Conservation (phyloP, 2,797 vertebrate genomes). For the Tauraco hartlaubi region DNA sequence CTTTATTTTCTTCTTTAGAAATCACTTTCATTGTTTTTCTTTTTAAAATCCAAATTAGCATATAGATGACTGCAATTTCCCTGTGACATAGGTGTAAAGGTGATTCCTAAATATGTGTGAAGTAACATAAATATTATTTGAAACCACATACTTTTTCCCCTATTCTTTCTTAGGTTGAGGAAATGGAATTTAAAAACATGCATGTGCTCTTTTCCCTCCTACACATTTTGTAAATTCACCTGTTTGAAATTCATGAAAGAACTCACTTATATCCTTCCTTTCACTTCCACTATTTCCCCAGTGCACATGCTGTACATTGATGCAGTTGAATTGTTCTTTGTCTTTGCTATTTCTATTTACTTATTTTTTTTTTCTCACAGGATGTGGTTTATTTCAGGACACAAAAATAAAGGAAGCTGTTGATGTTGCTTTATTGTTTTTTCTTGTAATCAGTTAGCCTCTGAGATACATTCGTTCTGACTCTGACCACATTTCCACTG, state of each 20-base stretch:
- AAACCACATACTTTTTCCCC: not conserved
- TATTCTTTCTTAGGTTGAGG: slow-evolving; percentile 67
- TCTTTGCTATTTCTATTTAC: slow-evolving; percentile 25
- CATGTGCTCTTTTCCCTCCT: slow-evolving; percentile 74
- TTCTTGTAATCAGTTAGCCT: slow-evolving; percentile 21
- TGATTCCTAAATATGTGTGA: slow-evolving; percentile 65
- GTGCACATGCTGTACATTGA: slow-evolving; percentile 24
- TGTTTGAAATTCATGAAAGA: slow-evolving; percentile 22
- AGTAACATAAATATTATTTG: slow-evolving; percentile 48
- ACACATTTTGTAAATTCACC: slow-evolving; percentile 33
- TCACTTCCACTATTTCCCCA: slow-evolving; percentile 25
- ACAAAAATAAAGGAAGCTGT: slow-evolving; percentile 37
- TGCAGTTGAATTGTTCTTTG: slow-evolving; percentile 49
- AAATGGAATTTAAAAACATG: slow-evolving; percentile 72
- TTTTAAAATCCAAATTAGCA: slow-evolving; percentile 60
- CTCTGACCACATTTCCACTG: slow-evolving; percentile 21
- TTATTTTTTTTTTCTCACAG: slow-evolving; percentile 21
- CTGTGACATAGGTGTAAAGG: slow-evolving; percentile 26
- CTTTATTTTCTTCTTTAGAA: slow-evolving; percentile 72
- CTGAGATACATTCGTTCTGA: slow-evolving; percentile 4
- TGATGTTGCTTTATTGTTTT: slow-evolving; percentile 34
- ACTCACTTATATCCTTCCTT: not conserved
- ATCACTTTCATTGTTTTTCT: slow-evolving; percentile 77
- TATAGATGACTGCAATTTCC: slow-evolving; percentile 50
- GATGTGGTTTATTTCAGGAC: slow-evolving; percentile 52